A percentile compares a stretch with the other conserved stretches of the same genome.
Conservation (phyloP, 2,113 vertebrate genomes). For the Sigmodon hispidus region DNA sequence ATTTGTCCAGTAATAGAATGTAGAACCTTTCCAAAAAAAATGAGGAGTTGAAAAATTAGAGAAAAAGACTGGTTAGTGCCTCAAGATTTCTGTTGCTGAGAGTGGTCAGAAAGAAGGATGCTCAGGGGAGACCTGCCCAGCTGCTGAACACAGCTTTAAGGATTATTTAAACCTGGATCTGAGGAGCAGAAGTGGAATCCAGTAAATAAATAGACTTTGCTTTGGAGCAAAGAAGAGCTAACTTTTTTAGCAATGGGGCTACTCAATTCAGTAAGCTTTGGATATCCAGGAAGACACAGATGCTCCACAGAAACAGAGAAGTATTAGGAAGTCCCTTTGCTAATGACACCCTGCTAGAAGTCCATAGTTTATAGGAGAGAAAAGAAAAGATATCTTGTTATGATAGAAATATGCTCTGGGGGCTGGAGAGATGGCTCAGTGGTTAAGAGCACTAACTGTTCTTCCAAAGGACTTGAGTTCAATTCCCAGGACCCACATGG, state of each 20-base stretch:
- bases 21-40: neutral
- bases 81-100: constrained; percentile 2
- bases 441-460: no score
- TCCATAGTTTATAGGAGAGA: neutral
- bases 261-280: neutral
- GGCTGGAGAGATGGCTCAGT: no score
- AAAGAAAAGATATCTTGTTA: neutral
- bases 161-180: neutral
- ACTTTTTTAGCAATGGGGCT: neutral
- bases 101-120: neutral
- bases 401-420: neutral
- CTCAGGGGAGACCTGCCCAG: neutral
- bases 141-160: neutral
- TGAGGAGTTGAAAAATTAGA: neutral
- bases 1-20: neutral
- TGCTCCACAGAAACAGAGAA: no score
- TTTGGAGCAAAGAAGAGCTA: neutral
- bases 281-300: neutral
- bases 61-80: neutral
- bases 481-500: no score
- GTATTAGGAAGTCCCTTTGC: neutral
- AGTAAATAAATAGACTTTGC: neutral
- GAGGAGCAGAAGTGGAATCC: constrained; percentile 8
- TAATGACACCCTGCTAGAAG: neutral
- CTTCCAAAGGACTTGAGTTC: no score